Evolutionary conservation across 2,797 vertebrate species (phyloP).

Genomic region (Chelmon rostratus): DNA sequence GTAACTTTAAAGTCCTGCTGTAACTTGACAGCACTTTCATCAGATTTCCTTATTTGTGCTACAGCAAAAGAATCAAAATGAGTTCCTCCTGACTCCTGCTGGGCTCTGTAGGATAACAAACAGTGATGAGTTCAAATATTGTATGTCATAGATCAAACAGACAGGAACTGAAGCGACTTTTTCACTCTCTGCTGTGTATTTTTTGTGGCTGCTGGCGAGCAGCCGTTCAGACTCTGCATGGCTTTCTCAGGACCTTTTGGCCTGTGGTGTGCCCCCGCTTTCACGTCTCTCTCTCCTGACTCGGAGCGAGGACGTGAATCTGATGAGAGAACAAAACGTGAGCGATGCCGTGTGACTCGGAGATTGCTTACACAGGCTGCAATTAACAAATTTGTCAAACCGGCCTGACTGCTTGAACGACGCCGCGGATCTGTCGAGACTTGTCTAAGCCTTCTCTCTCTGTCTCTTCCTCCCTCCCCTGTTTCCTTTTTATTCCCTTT

Average conservation of each 20-base stretch:
- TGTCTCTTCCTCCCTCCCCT: constrained; percentile 23
- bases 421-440: constrained; percentile 20
- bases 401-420: constrained; percentile 37
- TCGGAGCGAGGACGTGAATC: constrained; percentile 29
- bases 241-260: constrained; percentile 71
- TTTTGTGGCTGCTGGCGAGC: constrained; percentile 47
- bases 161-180: background rate
- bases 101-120: background rate
- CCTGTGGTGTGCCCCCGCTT: constrained; percentile 63
- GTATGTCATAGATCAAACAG: background rate
- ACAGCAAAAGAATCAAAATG: background rate
- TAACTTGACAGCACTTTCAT: background rate
- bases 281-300: constrained; percentile 26
- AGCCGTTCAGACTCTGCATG: constrained; percentile 77
- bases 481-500: constrained; percentile 68
- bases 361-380: constrained; percentile 52
- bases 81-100: background rate
- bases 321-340: background rate
- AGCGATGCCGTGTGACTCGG: constrained; percentile 66
- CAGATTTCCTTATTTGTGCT: background rate
- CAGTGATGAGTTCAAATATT: background rate
- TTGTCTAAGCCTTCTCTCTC: constrained; percentile 63
- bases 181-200: constrained; percentile 27
- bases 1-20: background rate
- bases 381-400: constrained; percentile 60